These are phyloP conservation scores for Leucania comma DNA, from an alignment of 2,888 invertebrate genomes.

Conservation along the genomic window DNA sequence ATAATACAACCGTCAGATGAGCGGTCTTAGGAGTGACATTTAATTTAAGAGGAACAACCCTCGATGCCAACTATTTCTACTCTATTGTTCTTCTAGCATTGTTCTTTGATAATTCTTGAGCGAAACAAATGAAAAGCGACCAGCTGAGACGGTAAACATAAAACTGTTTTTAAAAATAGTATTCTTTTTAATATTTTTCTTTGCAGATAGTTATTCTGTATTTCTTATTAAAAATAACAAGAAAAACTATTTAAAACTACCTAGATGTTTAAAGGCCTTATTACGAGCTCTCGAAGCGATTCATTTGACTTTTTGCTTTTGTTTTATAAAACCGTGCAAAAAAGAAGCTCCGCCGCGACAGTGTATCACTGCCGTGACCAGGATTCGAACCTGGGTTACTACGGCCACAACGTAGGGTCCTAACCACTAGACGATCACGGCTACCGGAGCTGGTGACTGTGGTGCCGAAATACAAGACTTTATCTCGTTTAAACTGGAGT, in stretches of 20 bases:
- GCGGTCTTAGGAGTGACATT: background rate
- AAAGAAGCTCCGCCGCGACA: conserved; percentile 76
- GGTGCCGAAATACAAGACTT: conserved; percentile 9
- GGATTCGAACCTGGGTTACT: conserved; percentile 93
- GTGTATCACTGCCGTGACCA: conserved; percentile 81
- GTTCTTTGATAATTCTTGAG: conserved; percentile 30
- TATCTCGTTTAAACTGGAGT: conserved; percentile 8
- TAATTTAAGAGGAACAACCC: background rate
- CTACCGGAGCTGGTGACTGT: conserved; percentile 67
- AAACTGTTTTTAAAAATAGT: background rate
- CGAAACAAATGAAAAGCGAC: conserved; percentile 29
- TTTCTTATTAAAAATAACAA: background rate
- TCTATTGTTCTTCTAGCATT: conserved; percentile 41
- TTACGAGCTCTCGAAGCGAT: too few species aligned
- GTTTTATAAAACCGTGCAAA: conserved; percentile 37
- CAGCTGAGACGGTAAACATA: background rate
- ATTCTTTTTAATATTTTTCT: background rate
- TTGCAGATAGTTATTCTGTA: background rate
- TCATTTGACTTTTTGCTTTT: too few species aligned
- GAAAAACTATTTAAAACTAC: too few species aligned
- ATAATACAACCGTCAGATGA: background rate
- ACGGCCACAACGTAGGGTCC: conserved; percentile 94
- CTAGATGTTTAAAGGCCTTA: too few species aligned
- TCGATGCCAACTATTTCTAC: conserved; percentile 12
- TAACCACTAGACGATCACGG: conserved; percentile 94